Conservation (phyloP, 2,888 invertebrate species). For the Trilocha varians region DNA sequence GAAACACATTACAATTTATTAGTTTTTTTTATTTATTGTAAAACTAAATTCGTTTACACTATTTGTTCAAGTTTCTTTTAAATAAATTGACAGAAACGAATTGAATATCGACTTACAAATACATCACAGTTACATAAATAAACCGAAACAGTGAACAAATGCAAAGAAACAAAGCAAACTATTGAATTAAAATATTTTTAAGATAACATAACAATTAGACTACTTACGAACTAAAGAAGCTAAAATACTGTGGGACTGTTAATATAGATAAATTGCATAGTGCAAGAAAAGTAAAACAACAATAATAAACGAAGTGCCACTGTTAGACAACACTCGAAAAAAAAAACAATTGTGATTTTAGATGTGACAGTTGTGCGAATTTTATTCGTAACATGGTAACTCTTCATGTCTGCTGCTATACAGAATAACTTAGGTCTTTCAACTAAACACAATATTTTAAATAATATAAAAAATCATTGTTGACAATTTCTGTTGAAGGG, state of each 20-base stretch:
- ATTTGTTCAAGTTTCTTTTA: neutral
- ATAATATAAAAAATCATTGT: constrained; percentile 1
- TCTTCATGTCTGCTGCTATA: constrained; percentile 18
- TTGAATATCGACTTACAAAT: neutral
- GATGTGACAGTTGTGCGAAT: constrained; percentile 29
- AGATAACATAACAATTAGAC: neutral
- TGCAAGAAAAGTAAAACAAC: neutral
- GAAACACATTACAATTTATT: neutral
- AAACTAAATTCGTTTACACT: neutral
- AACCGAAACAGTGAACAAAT: neutral
- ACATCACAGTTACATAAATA: constrained; percentile 4
- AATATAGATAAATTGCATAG: neutral
- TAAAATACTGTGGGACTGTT: constrained; percentile 1
- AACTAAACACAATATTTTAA: neutral
- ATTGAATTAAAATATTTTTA: neutral
- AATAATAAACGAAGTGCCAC: neutral
- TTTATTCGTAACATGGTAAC: constrained; percentile 45
- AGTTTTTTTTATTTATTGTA: neutral
- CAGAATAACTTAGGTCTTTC: constrained; percentile 9
- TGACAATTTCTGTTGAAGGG: neutral
- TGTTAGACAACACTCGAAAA: no score
- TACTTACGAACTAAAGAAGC: neutral
- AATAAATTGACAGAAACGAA: neutral
- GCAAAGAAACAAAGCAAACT: neutral
- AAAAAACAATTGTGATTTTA: neutral